These are phyloP conservation scores for Lytechinus variegatus DNA, from an alignment of 35 echinoderm and acorn worm species.

Conservation along the genomic window DNA sequence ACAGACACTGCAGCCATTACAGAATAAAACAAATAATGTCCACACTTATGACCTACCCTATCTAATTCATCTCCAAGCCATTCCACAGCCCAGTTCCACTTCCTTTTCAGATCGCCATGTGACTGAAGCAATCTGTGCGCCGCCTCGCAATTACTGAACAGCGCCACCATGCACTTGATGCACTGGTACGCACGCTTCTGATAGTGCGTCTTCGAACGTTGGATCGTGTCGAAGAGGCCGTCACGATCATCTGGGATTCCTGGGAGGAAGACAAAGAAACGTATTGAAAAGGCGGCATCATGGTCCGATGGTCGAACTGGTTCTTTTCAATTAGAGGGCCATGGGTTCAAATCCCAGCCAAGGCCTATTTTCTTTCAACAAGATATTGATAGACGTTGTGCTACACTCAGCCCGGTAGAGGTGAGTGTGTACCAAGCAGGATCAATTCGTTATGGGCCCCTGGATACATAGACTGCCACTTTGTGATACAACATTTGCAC, in stretches of 20 bases:
- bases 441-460: too few relatives aligned
- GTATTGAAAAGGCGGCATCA: too few relatives aligned
- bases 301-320: too few relatives aligned
- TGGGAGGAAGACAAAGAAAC: conserved; percentile 8
- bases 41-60: conserved; percentile 64
- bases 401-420: too few relatives aligned
- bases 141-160: conserved; percentile 94
- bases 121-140: conserved; percentile 74
- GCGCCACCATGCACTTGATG: conserved; percentile 99
- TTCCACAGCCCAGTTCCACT: conserved; percentile 97
- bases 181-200: conserved; percentile 99
- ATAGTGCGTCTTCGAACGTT: conserved; percentile 99
- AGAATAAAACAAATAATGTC: neutral
- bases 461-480: too few relatives aligned
- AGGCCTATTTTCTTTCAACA: too few relatives aligned
- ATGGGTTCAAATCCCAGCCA: too few relatives aligned
- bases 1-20: too few relatives aligned
- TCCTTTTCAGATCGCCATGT: conserved; percentile 87
- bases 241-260: conserved; percentile 98
- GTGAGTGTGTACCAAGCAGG: too few relatives aligned
- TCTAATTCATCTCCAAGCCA: conserved; percentile 97
- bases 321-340: too few relatives aligned
- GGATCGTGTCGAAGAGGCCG: conserved; percentile 98
- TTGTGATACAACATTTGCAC: too few relatives aligned
- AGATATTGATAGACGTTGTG: too few relatives aligned